Base-by-base conservation (phyloP, 2,797 vertebrate species). In the Phoxinus dragarum region DNA sequence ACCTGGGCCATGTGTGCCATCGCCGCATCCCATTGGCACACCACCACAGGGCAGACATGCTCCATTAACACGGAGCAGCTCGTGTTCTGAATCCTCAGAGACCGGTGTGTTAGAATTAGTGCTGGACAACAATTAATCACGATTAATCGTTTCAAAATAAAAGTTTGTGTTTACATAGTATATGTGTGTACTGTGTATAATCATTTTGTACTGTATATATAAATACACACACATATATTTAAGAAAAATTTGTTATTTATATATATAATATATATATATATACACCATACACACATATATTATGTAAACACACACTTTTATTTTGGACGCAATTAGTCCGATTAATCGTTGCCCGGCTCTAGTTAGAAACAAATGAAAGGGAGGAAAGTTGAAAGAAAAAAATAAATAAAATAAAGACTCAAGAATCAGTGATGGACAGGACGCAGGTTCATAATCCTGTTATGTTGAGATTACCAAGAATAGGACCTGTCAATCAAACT, bases 371-470 rank as follows among this genome's bases (percentile, higher is more conserved):
- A 40, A 75, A 81, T 61, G 71, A 81, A 75, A 56, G 27, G 7
- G 38, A 59, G 40, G 71, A 56, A 71, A 23, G 77, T 76, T 47
- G 76, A 72, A 44, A 68, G 9, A 67, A 49, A 61, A 52, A 34
- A 67, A 49, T 52, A 52, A 34, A 23, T 12, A 76, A 31, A 44
- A 54, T 4, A 38, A 69, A 73, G 44, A 8, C 12, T 31, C 2
- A 34, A 87, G 54, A 79, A 36, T n/a, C 72, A 72, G 31, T 67
- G 68, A 77, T 44, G 17, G 42, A 69, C 59, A 21, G 64, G 56
- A 69, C 31, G 90, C 88, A 89, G 82, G 88, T 14, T 19, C 81
- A 54, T 88, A 88, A 84, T 84, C 82, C 31, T 61, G 80, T 85
- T 86, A 75, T 31, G 80, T 75, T 77, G 73, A 83, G 81, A 78